These are phyloP conservation scores for Sinelater perroti DNA, from an alignment of 2,888 invertebrate genomes.

Conservation along the genomic window DNA sequence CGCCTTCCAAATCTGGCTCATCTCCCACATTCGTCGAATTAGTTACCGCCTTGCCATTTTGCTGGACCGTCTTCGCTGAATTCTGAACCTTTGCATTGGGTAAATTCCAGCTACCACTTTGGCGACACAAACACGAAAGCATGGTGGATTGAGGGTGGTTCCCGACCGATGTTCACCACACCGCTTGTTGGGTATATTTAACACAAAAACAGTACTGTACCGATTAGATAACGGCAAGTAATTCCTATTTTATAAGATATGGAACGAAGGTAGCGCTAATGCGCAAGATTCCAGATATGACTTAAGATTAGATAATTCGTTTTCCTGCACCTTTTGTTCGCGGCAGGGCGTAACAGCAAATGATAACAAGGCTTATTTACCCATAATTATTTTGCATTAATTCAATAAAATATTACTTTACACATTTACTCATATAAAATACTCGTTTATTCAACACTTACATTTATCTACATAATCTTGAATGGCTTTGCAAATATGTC, in stretches of 20 bases:
- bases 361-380: not conserved
- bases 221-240: too few species aligned
- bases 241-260: too few species aligned
- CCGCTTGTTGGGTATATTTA: too few species aligned
- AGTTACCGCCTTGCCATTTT: too few species aligned
- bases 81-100: too few species aligned
- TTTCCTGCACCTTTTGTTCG: too few species aligned
- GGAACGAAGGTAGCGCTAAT: not conserved
- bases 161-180: too few species aligned
- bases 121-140: conserved; percentile 18
- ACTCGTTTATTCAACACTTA: conserved; percentile 6
- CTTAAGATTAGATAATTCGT: not conserved
- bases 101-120: conserved; percentile 7
- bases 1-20: not conserved
- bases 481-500: not conserved
- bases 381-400: conserved; percentile 2
- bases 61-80: too few species aligned
- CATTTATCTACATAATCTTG: conserved; percentile 8
- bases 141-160: too few species aligned
- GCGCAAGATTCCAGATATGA: not conserved
- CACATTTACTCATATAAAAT: conserved; percentile 15
- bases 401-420: conserved; percentile 2
- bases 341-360: too few species aligned
- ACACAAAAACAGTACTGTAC: too few species aligned
- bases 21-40: too few species aligned